phyloP scores from a whole-genome alignment of 2,113 vertebrate genomes.

The Phrynosoma blainvillii region DNA sequence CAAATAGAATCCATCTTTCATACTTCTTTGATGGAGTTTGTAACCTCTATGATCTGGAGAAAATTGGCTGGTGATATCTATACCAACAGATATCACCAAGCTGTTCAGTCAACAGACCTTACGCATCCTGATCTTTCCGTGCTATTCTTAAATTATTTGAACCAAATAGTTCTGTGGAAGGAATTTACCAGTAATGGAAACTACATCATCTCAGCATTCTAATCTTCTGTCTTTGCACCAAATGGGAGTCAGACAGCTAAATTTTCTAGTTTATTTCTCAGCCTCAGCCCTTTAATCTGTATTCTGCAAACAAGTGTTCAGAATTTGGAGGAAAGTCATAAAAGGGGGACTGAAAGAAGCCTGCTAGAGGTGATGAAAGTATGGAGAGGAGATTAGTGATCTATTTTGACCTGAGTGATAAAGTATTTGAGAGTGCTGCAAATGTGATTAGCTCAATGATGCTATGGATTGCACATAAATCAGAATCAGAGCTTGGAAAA shows the following conservation, averaged over 20 bases:
- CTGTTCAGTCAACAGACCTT: not conserved
- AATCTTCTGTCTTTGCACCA: constrained; percentile 5
- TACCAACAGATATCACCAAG: not conserved
- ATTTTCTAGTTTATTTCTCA: constrained; percentile 19
- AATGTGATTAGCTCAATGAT: not conserved
- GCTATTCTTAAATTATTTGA: constrained; percentile 31
- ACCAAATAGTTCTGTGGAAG: not conserved
- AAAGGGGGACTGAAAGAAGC: not conserved
- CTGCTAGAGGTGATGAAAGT: not conserved
- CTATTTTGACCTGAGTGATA: not conserved
- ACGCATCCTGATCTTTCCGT: not conserved
- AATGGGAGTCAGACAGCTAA: not conserved
- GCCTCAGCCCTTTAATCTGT: not conserved
- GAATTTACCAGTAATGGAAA: not conserved
- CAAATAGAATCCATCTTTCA: not conserved
- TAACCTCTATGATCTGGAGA: constrained; percentile 7
- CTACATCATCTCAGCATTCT: not conserved
- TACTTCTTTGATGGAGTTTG: constrained; percentile 17
- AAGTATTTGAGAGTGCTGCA: not conserved
- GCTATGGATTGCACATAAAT: not conserved
- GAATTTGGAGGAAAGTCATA: not conserved
- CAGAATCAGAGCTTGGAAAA: not conserved
- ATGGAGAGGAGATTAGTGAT: not conserved
- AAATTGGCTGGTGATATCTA: constrained; percentile 20
- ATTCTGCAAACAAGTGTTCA: not conserved